A percentile compares a stretch with the other conserved stretches of the same genome.
Conservation (phyloP, 1,140 invertebrate genomes). For the Bombus cullumanus region DNA sequence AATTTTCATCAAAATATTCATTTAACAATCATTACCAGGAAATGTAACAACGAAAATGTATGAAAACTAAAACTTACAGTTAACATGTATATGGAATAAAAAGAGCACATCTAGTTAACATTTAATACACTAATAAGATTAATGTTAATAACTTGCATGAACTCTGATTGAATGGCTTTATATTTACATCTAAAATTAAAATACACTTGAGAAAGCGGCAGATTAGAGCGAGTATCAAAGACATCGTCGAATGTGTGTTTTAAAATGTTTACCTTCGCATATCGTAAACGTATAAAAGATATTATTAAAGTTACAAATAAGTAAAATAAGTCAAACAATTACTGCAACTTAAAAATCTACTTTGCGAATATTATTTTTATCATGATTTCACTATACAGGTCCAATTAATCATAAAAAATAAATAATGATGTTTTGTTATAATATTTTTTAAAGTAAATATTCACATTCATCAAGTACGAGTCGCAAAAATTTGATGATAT, state of each 20-base stretch:
- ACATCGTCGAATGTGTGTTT: neutral
- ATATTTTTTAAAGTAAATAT: conserved; percentile 11
- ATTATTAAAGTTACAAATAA: conserved; percentile 18
- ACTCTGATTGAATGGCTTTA: neutral
- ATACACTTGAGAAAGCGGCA: conserved; percentile 6
- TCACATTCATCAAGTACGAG: neutral
- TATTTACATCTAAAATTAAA: neutral
- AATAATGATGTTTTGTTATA: conserved; percentile 26
- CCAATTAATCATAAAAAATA: conserved; percentile 24
- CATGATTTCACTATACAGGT: conserved; percentile 9
- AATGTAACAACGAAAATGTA: neutral
- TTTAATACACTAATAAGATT: neutral
- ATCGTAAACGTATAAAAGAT: conserved; percentile 12
- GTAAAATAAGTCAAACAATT: neutral
- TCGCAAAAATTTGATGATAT: neutral
- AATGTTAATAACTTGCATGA: neutral
- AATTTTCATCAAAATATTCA: neutral
- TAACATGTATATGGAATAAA: too few species aligned
- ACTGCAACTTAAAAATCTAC: conserved; percentile 11
- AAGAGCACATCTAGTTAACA: neutral
- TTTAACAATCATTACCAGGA: neutral
- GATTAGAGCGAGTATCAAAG: neutral
- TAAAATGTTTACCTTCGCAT: neutral
- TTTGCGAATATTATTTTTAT: neutral
- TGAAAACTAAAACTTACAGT: too few species aligned